Conservation (phyloP, 1,140 invertebrate species). For the Dufourea novaeangliae region DNA sequence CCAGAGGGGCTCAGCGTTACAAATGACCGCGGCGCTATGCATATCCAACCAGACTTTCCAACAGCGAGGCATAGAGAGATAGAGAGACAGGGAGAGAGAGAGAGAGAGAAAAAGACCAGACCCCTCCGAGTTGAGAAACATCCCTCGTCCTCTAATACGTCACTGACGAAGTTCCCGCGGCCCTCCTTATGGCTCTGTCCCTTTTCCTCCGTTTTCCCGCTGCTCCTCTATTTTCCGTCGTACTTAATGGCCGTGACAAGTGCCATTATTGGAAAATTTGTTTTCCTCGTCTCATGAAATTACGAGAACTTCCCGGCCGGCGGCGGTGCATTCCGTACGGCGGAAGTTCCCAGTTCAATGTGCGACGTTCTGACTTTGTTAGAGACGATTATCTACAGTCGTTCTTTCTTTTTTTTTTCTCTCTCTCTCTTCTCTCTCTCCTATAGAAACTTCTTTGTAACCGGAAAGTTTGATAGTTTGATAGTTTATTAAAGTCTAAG, state of each 20-base stretch:
- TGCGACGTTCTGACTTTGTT: not conserved
- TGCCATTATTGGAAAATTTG: slow-evolving; percentile 43
- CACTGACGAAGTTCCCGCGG: slow-evolving; percentile 25
- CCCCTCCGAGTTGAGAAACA: slow-evolving; percentile 5
- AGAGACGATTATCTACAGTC: not conserved
- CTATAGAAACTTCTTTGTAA: not conserved
- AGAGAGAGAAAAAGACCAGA: not conserved
- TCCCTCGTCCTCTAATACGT: slow-evolving; percentile 46
- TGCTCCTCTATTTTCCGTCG: not conserved
- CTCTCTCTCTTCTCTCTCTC: not conserved
- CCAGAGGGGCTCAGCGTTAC: slow-evolving; percentile 68
- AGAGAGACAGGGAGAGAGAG: not conserved
- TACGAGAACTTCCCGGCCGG: not conserved
- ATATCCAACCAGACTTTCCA: slow-evolving; percentile 69
- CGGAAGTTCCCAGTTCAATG: not conserved
- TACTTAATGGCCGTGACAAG: slow-evolving; percentile 27
- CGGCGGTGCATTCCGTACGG: not conserved
- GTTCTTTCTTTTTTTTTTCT: not conserved
- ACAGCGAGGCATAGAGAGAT: not conserved
- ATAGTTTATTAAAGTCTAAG: slow-evolving; percentile 19
- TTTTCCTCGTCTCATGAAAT: slow-evolving; percentile 20
- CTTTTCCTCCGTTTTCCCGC: not conserved
- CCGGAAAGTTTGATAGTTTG: not conserved
- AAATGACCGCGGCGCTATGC: slow-evolving; percentile 73
- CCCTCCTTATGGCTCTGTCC: not conserved